Base-by-base conservation (phyloP, 2,888 invertebrate species). In the Podotricha telesiphe region DNA sequence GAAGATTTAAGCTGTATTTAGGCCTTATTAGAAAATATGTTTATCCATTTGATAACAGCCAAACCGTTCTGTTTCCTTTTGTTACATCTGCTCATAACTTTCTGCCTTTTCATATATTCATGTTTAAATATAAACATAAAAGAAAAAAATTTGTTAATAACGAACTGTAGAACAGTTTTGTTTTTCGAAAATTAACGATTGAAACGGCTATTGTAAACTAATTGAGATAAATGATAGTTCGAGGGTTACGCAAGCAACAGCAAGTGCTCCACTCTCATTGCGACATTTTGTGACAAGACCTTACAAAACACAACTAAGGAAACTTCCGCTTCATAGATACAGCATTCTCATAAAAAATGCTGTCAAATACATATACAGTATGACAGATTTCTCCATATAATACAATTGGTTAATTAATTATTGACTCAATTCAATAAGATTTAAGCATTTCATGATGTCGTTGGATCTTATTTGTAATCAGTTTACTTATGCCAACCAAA, bases 171-270 rank as follows among this genome's bases (percentile, higher is more conserved):
- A 58, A 19, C 10, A n/a, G 45, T 56, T 66, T 13, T 42, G 34
- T 63, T 67, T 67, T 65, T 20, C 42, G 37, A 68, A 56, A 71
- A 68, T 45, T 62, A 51, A 51, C 61, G 64, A 68, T 72, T 71
- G 64, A 56, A 67, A 69, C 53, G 42, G 58, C 67, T 56, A 69
- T 70, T 73, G 71, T 73, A 59, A 69, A 67, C 59, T 70, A 70
- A 72, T 73, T 73, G 65, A 71, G 70, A 72, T 73, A 71, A 72
- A 72, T 73, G 73, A 70, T 73, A 68, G 67, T 68, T 58, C 66
- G 65, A 53, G 56, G 64, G 68, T 73, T 73, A 67, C 68, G 59
- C 71, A 74, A 73, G 63, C 50, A 42, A 47, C 34, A 65, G 63
- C 68, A 45, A 70, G 55, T 68, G 59, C 65, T 64, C 59, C 22